Base-by-base conservation (phyloP, 1,140 invertebrate genomes). In the Probaryconus sp. region DNA sequence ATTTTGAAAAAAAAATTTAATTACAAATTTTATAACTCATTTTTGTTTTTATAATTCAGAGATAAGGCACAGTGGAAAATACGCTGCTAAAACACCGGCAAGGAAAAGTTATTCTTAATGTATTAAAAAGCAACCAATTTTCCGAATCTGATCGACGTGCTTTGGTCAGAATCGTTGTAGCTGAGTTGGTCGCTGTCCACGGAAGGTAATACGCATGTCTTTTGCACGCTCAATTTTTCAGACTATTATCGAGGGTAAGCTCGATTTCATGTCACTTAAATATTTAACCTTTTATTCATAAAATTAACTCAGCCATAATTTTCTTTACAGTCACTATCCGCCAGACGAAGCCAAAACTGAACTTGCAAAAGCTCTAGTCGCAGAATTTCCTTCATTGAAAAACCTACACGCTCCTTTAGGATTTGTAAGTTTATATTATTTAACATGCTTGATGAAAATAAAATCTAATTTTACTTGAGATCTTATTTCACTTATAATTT, bases 351-450 rank as follows among this genome's bases (percentile, higher is more conserved):
- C 60, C 5, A 64, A 64, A 42, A 2, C 51, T 3, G 45, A 43
- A 5, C 10, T 64, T 18, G 60, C 60, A 2, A 64, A 38, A 31
- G 47, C 47, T 14, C n/a, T 50, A 1, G 47, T 64, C 1, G 28
- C 33, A 10, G 60, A 64, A 42, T 64, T 64, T 42, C 60, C 47
- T 9, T 6, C 16, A 13, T 31, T 37, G 20, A 64, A 64, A 64
- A 45, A 64, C 20, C 16, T 2, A 10, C 7, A 11, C 1, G n/a
- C 35, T 4, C 9, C 5, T 51, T 5, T 37, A 4, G 60, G 60
- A 13, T 51, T 40, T 24, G 45, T 64, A 50, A 51, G 11, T 40
- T 11, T 50, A 18, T 1, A 35, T 10, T 33, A 20, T 33, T 9
- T 17, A 2, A n/a, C 17, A 30, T 43, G 5, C 24, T 26, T 26